Evolutionary conservation across 1,140 invertebrate genomes (phyloP).

Genomic region (Thaumetopoea pityocampa): DNA sequence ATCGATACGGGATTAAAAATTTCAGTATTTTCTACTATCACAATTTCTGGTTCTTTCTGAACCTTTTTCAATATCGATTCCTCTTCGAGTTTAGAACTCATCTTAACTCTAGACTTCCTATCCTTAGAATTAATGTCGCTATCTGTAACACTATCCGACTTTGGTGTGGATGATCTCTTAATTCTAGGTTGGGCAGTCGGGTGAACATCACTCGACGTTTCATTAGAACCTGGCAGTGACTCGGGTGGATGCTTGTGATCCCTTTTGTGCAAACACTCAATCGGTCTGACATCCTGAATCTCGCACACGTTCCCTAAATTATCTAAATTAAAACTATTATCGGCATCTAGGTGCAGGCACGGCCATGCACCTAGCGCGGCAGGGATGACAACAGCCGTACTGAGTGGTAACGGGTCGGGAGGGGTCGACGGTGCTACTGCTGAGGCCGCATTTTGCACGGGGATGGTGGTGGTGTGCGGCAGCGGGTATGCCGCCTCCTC

Average conservation of each 20-base stretch:
- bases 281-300: constrained; percentile 9
- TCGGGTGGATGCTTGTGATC: constrained; percentile 25
- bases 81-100: no score
- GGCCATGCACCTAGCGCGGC: constrained; percentile 34
- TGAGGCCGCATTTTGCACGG: constrained; percentile 40
- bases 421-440: constrained; percentile 19
- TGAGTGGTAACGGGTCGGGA: constrained; percentile 35
- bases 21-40: no score
- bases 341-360: constrained; percentile 2
- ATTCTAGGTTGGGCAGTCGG: constrained; percentile 49
- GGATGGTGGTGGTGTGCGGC: constrained; percentile 57
- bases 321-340: constrained; percentile 5
- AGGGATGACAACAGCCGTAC: constrained; percentile 54
- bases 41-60: no score
- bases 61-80: no score
- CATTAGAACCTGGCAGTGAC: constrained; percentile 65
- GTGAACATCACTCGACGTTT: constrained; percentile 57
- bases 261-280: constrained; percentile 28
- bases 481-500: constrained; percentile 33
- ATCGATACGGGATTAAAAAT: no score
- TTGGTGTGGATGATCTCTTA: constrained; percentile 64
- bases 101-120: constrained; percentile 23
- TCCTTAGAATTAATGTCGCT: constrained; percentile 42
- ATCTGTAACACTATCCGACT: constrained; percentile 46
- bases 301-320: constrained; percentile 7